Evolutionary conservation across 2,797 vertebrate genomes (phyloP), one percentile per base, ranked within the genome.

Genomic region (Loriculus beryllinus): DNA sequence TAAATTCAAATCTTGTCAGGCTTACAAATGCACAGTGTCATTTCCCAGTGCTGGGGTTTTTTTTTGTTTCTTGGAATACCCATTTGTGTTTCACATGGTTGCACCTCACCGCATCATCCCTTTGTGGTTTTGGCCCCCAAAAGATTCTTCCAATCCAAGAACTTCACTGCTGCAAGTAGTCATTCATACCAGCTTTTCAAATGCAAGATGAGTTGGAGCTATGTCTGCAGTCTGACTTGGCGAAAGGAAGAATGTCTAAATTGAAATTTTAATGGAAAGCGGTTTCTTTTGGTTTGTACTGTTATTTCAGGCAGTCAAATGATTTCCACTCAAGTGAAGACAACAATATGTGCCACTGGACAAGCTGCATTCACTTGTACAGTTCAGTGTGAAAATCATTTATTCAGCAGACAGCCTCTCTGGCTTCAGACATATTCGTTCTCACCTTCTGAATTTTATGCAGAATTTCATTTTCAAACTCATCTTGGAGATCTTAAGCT

Each of bases 331-430:
- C 79, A 65, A 52, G 71, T 43, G 12, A 49, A 80, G 81, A 39
- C 45, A 68, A 48, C 33, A 25, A 4, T 9, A 57, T 56, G 76
- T 80, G 60, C 37, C 79, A 7, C 18, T n/a, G 79, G 74, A 74
- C 26, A 28, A 33, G 72, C 84, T 91, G 20, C 3, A 3, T 39
- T 78, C 1, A 7, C 59, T 47, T 56, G 74, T 79, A 78, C 63
- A 72, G 76, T 54, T 71, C 51, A 70, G 43, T 62, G 78, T 89
- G 89, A 64, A 70, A 93, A 76, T 51, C 92, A 75, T 29, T 48
- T 74, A 2, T 62, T 28, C 28, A 52, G 60, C 78, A 86, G 72
- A 45, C 5, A 6, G 26, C 60, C 42, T 75, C 45, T 19, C 47
- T 62, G 51, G 17, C 7, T 4, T 89, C 70, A 22, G 74, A 65